Base-by-base conservation (phyloP, 2,113 vertebrate genomes). In the Daphoenositta chrysoptera region DNA sequence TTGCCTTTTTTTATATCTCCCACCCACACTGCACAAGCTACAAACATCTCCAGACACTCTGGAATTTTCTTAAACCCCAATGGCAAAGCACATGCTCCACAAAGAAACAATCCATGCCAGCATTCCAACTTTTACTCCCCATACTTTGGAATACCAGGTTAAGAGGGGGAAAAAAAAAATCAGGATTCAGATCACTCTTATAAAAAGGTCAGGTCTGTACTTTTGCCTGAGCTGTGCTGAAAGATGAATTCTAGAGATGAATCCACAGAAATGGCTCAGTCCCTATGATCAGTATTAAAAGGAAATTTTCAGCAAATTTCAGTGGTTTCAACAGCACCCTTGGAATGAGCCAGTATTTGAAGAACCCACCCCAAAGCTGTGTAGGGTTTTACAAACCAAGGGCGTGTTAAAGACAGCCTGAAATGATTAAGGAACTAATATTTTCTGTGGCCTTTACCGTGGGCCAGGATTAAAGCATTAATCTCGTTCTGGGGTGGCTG, bases 61-160 rank as follows among this genome's bases (percentile, higher is more conserved):
- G 47, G 16, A 61, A 35, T 69, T 83, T 70, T 69, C 75, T 80
- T 48, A 45, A 64, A 48, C 2, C 31, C 31, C 48, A 65, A 17
- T 11, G 64, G 45, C 7, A 45, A 63, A 73, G 37, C 0, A 0
- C 22, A 37, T 2, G 4, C 8, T 83, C 27, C 21, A 22, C 10
- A 54, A 61, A 48, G 33, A 88, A 70, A 86, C 6, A 63, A 37
- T 33, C 48, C 65, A 42, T 39, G 40, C 40, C 40, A 77, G 24
- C 1, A 1, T 28, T 86, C 21, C 50, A 73, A 28, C 12, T 77
- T 70, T 21, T 21, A 66, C 64, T 81, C 17, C 17, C 14, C 10
- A 22, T 20, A 27, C 21, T 60, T 68, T 37, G 31, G 75, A 83
- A 54, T 7, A 37, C 4, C 10, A 51, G 14, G 10, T 58, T 47